Percentiles rank a stretch among this genome's conserved stretches.
Evolutionary conservation across 2,888 invertebrate species (phyloP).

Genomic region (Lithodes maja): DNA sequence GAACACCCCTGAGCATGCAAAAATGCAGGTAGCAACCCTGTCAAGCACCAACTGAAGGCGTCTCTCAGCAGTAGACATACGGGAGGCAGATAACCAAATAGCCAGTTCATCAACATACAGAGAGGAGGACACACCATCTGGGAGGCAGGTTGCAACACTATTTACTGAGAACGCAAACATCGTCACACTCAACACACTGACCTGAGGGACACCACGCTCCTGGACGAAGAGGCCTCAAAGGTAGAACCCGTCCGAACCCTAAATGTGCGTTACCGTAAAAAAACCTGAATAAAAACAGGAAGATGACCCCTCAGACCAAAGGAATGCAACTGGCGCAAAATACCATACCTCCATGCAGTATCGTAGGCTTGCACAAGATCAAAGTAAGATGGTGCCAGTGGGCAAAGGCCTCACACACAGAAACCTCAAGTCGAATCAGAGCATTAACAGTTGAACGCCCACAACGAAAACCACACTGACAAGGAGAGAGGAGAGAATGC

Average conservation of each 20-base stretch:
- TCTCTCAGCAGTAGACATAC: background rate
- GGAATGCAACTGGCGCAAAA: background rate
- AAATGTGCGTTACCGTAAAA: background rate
- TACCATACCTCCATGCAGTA: background rate
- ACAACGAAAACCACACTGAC: background rate
- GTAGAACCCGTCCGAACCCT: background rate
- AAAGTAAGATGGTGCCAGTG: background rate
- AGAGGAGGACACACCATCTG: background rate
- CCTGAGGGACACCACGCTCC: background rate
- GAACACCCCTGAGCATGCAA: background rate
- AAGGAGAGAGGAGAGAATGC: background rate
- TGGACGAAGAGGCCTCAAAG: background rate
- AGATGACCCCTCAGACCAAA: background rate
- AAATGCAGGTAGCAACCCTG: background rate
- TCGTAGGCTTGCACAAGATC: background rate
- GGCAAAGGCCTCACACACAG: background rate
- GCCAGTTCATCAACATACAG: background rate
- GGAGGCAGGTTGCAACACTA: background rate
- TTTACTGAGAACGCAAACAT: background rate
- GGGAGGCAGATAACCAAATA: background rate
- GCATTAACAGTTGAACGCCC: background rate
- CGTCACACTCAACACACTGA: background rate
- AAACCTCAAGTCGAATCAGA: background rate
- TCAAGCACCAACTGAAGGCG: background rate
- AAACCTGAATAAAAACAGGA: background rate